Evolutionary conservation across 92 coral and sea anemone genomes (phyloP).

Genomic region (Actinostola sp.): DNA sequence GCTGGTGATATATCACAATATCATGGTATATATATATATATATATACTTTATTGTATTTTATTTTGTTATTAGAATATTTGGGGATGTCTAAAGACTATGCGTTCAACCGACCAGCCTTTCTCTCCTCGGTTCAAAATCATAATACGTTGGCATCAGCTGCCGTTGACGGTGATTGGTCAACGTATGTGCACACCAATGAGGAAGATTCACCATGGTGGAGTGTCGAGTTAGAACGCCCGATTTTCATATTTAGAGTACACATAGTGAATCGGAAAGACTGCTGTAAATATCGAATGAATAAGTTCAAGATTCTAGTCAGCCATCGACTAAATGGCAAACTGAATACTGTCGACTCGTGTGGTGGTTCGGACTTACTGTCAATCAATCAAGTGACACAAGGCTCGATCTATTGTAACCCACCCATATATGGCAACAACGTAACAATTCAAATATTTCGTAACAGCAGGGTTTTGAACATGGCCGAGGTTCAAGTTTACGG

Average conservation of each 20-base stretch:
- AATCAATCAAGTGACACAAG: not conserved
- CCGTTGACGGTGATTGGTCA: conserved; percentile 3
- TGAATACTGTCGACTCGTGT: not conserved
- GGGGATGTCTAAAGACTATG: conserved; percentile 8
- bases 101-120: conserved; percentile 12
- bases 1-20: no score
- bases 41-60: not conserved
- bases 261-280: not conserved
- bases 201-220: conserved; percentile 23
- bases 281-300: conserved; percentile 1
- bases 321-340: not conserved
- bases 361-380: conserved; percentile 9
- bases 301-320: conserved; percentile 9
- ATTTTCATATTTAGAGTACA: conserved; percentile 12
- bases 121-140: not conserved
- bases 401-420: not conserved
- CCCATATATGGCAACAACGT: conserved; percentile 25
- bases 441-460: not conserved
- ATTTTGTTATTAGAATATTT: not conserved
- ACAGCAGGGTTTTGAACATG: not conserved
- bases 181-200: not conserved
- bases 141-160: not conserved
- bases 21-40: not conserved
- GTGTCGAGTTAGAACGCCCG: conserved; percentile 13
- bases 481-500: conserved; percentile 22